Conservation (phyloP, 1,140 invertebrate genomes). For the Myzus persicae region DNA sequence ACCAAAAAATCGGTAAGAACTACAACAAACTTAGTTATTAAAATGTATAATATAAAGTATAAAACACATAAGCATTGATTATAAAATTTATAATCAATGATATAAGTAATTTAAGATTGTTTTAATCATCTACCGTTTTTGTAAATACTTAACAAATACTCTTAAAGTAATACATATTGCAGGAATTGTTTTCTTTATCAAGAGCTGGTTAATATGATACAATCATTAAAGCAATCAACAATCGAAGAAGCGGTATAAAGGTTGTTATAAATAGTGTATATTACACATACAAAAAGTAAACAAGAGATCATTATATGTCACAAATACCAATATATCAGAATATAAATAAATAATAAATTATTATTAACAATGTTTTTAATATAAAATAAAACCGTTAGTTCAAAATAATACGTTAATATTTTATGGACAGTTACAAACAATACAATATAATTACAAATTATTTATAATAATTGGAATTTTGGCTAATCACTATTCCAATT, state of each 20-base stretch:
- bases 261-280: neutral
- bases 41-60: neutral
- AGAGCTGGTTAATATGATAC: constrained; percentile 64
- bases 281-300: neutral
- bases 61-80: too few species aligned
- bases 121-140: neutral
- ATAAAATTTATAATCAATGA: too few species aligned
- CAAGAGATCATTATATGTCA: neutral
- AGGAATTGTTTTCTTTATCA: constrained; percentile 73
- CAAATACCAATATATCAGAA: neutral
- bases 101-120: neutral
- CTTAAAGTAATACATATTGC: constrained; percentile 59
- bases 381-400: neutral
- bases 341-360: neutral
- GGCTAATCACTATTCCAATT: neutral
- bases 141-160: neutral
- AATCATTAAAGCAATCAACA: constrained; percentile 57
- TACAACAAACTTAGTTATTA: neutral
- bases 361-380: neutral
- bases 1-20: constrained; percentile 67
- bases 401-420: neutral
- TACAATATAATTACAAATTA: neutral
- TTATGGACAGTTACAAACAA: neutral
- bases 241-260: neutral
- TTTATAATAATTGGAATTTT: neutral